Evolutionary conservation across 2,797 vertebrate species (phyloP), one percentile per base, ranked within the genome.

Genomic region (Scarus forsteni): DNA sequence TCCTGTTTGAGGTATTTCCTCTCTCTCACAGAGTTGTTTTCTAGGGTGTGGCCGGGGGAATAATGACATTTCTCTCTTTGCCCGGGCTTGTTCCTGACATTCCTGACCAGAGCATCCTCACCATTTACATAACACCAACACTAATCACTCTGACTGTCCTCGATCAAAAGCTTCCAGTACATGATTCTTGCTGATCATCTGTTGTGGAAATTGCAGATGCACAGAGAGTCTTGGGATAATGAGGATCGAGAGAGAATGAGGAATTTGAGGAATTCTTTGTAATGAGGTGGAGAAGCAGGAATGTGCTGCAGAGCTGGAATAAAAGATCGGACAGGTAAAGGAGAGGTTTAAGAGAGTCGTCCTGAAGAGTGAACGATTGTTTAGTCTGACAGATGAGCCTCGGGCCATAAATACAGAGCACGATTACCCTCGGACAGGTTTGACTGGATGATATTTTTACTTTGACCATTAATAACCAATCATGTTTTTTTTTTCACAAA

Each of bases 1-100:
- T 61, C 8, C 39, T 15, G 64, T 42, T 73, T 3, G 60, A 10
- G 45, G 7, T 3, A 42, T 57, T 38, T 45, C 15, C 3, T 1
- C 12, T 45, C 52, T 50, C 58, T 12, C 44, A 51, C 15, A 0
- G 19, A 38, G 19, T 65, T 39, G 46, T 40, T 67, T 45, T 79
- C 8, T 43, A 74, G 87, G 94, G 92, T 80, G 94, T 88, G 93
- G 92, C 46, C 10, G 53, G 16, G 16, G 16, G 54, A 64, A 43
- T 79, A 82, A 85, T 87, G 72, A 70, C 57, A 84, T 81, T 74
- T 81, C 70, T 75, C 19, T 79, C 42, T 87, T 53, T 92, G 94
- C 81, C 87, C 39, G 46, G 90, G 91, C 94, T 88, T 94, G 94
- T 60, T 78, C 60, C 66, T 1, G 1, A 84, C 92, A 94, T 94